Evolutionary conservation across 1,140 invertebrate genomes (phyloP), one percentile per base, ranked within the genome.

Genomic region (Drosophila cardini): DNA sequence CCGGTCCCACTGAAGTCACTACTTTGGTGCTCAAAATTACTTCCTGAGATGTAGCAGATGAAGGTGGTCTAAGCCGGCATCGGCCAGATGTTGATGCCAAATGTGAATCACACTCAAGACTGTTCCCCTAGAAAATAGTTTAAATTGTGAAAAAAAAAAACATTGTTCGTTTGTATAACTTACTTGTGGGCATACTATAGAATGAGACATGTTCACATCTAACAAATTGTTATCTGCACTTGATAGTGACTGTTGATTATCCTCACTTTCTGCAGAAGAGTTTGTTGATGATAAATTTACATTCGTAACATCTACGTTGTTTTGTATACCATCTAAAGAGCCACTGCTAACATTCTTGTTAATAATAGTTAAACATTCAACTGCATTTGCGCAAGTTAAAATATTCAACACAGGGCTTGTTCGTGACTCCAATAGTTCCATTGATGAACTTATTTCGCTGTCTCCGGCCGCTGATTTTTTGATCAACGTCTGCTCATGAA

Each of bases 401-500:
- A 21, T 38, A 13, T 43, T 67, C 30, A 46, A 30, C 13, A 18
- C 13, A 30, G 43, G 16, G 18, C 32, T 40, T 40, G 48, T 50
- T 16, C 62, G 13, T 7, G 78, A 34, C 13, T 34, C 46, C 48
- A 52, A 58, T 65, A 65, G 30, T 21, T 48, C 61, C 18, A 34
- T 40, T 8, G 72, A 34, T 32, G 63, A 58, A 5, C 38, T 16
- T n/a, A 61, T 21, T 56, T 81, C 71, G 55, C 61, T 87, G 11
- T 77, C 76, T 48, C 68, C 72, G 18, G 61, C 32, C 18, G 62
- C 10, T 32, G 26, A 42, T 46, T 73, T 68, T 13, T 57, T 58
- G 62, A 74, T 61, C 64, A 67, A 74, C 32, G 81, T 75, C 61
- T 90, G 82, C 7, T 73, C 50, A 60, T 85, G 76, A 45, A 73